These are phyloP conservation scores for Aythya baeri DNA, from an alignment of 2,113 vertebrate species.

Conservation along the genomic window DNA sequence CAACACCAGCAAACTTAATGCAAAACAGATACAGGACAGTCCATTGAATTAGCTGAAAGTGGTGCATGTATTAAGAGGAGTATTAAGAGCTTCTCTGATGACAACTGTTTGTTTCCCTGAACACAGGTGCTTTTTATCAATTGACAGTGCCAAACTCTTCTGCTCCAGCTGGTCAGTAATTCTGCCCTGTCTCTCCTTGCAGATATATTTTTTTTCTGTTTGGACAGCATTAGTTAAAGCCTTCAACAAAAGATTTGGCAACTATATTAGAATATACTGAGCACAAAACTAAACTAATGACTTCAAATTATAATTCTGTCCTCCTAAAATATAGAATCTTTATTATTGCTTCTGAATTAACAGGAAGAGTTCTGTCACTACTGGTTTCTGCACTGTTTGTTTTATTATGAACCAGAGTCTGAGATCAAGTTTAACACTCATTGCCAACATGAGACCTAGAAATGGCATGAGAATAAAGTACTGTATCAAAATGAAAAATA, in stretches of 20 bases:
- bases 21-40: not conserved
- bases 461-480: not conserved
- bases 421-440: not conserved
- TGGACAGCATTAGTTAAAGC: rapidly evolving
- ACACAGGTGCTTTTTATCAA: not conserved
- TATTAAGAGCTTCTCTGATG: not conserved
- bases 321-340: rapidly evolving
- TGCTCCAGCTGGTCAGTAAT: not conserved
- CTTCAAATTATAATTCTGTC: not conserved
- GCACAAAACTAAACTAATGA: not conserved
- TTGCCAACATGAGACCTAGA: not conserved
- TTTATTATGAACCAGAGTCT: not conserved
- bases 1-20: not conserved
- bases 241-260: not conserved
- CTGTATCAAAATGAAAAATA: not conserved
- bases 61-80: not conserved
- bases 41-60: not conserved
- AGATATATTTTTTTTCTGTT: not conserved
- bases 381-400: not conserved
- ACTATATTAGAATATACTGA: not conserved
- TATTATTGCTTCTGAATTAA: not conserved
- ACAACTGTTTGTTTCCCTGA: not conserved
- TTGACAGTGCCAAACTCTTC: not conserved
- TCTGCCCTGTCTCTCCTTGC: not conserved
- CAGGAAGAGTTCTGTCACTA: not conserved